Conservation (phyloP, 2,888 invertebrate species). For the Neoaliturus tenellus region DNA sequence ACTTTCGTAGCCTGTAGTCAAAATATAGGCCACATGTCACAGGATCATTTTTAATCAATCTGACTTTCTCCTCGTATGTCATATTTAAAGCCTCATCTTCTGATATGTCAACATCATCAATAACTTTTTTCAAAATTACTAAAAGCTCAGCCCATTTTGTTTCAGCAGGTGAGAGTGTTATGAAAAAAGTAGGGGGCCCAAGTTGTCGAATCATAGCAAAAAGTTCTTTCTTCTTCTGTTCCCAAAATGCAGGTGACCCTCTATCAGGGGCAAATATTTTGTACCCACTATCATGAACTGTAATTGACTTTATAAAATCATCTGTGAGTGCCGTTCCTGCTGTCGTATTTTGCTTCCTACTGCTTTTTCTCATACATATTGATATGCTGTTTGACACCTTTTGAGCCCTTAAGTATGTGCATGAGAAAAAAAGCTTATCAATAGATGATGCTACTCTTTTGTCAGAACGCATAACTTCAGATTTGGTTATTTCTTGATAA, state of each 20-base stretch:
- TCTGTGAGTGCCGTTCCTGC: neutral
- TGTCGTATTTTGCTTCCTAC: too few relatives aligned
- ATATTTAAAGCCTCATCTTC: constrained; percentile 58
- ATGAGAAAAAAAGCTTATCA: neutral
- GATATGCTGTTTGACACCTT: neutral
- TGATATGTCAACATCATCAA: constrained; percentile 55
- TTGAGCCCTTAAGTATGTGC: neutral
- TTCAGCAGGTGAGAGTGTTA: too few relatives aligned
- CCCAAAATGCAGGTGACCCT: too few relatives aligned
- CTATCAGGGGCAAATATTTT: constrained; percentile 34
- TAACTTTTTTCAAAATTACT: too few relatives aligned
- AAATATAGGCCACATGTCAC: constrained; percentile 65
- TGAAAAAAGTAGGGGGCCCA: constrained; percentile 59
- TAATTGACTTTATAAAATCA: neutral
- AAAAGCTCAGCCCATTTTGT: too few relatives aligned
- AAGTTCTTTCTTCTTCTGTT: constrained; percentile 63
- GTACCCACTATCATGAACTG: constrained; percentile 20
- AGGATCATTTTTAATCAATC: constrained; percentile 65
- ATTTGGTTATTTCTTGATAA: too few relatives aligned
- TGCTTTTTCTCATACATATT: constrained; percentile 43
- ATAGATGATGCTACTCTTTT: constrained; percentile 1
- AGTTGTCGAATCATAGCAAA: constrained; percentile 65
- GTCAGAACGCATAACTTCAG: too few relatives aligned
- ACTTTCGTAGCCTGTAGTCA: constrained; percentile 52
- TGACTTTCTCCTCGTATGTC: constrained; percentile 59